Evolutionary conservation across 2,113 vertebrate genomes (phyloP), one percentile per base, ranked within the genome.

Genomic region (Takifugu flavidus): DNA sequence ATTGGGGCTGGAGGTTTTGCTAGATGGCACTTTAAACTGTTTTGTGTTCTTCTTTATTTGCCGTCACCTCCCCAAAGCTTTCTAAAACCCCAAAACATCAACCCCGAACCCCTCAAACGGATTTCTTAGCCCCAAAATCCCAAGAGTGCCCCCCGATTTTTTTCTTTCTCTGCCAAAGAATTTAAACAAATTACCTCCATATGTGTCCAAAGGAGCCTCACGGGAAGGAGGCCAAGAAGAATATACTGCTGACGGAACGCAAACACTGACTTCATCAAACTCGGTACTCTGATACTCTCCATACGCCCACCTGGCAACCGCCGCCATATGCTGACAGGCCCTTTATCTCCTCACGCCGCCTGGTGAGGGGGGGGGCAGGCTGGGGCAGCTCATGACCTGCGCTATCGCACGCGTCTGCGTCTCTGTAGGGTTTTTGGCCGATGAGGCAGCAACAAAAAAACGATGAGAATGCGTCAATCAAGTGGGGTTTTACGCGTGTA

Each of bases 151-250:
- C 28, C 46, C 51, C 51, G 25, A 54, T 56, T 62, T 53, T 77
- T 77, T 75, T 72, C 69, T 77, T 69, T 80, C 60, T 59, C 61
- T 53, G 72, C 59, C 45, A 50, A 79, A 83, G 80, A 86, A 85
- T 88, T 78, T 67, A 62, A 69, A 72, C 79, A 88, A 89, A 91
- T 86, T 54, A 82, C 59, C 78, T 86, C 88, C 88, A 91, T 72
- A 78, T 89, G 89, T 80, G 75, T 71, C 56, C 68, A 62, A 73
- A 86, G 77, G 71, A 70, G 82, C 75, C 87, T 68, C 82, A 54
- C 47, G 83, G 88, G 88, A 86, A 51, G 4, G 25, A 13, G 47
- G 78, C 67, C 83, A 62, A 81, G 72, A 63, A 62, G 74, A 76
- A 80, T 70, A 78, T 82, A 78, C 61, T 80, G 87, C 87, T 88